Percentiles rank a stretch among this genome's conserved stretches.
phyloP scores from a whole-genome alignment of 2,888 invertebrate species.

The Habrosyne pyritoides region DNA sequence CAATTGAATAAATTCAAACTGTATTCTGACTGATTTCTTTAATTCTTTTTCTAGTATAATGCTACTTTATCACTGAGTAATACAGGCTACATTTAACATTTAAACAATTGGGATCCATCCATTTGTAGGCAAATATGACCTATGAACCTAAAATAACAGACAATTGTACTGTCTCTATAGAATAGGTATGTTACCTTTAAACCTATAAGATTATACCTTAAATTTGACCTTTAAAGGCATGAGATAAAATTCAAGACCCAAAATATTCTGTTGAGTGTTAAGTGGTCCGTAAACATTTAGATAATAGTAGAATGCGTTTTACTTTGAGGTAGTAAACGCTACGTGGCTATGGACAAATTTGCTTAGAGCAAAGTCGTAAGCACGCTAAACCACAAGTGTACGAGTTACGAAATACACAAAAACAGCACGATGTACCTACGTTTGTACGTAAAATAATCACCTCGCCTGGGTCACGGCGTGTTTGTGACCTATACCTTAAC shows the following conservation, averaged over 20 bases:
- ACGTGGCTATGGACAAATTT: constrained; percentile 1
- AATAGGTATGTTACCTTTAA: too few relatives aligned
- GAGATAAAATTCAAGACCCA: neutral
- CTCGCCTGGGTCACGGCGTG: constrained; percentile 64
- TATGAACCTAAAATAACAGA: too few relatives aligned
- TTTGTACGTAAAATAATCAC: constrained; percentile 52
- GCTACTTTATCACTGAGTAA: too few relatives aligned
- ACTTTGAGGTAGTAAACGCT: neutral
- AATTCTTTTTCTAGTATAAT: too few relatives aligned
- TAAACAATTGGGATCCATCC: too few relatives aligned
- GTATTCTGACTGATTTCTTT: too few relatives aligned
- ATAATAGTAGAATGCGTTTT: neutral
- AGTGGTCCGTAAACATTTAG: neutral
- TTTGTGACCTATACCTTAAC: constrained; percentile 68
- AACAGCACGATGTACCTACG: constrained; percentile 43
- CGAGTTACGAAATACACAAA: constrained; percentile 57
- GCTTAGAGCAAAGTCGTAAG: neutral
- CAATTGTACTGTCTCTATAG: too few relatives aligned
- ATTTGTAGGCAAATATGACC: too few relatives aligned
- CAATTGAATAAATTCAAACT: too few relatives aligned
- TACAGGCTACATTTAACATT: too few relatives aligned
- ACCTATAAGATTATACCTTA: too few relatives aligned
- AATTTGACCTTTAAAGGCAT: too few relatives aligned
- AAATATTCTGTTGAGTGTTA: neutral
- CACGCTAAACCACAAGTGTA: constrained; percentile 1